Evolutionary conservation across 2,113 vertebrate species (phyloP).

Genomic region (Phylloscopus whistleri): DNA sequence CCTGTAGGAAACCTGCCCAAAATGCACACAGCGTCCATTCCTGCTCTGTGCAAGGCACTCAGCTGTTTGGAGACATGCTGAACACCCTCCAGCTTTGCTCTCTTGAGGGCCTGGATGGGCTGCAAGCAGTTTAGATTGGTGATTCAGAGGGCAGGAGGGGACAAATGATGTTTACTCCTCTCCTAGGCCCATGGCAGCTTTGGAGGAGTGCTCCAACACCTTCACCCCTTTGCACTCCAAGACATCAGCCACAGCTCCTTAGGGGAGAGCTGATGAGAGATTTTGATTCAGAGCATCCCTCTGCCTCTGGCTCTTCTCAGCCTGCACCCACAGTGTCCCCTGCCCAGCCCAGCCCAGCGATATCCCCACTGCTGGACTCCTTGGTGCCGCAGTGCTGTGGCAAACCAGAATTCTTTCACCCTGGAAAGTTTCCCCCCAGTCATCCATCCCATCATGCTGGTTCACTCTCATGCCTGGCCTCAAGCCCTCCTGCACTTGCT

Average conservation of each 20-base stretch:
- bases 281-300: not conserved
- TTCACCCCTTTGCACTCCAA: not conserved
- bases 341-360: not conserved
- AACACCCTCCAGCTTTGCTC: not conserved
- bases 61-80: not conserved
- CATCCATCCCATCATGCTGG: not conserved
- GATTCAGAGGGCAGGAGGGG: not conserved
- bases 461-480: not conserved
- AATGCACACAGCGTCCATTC: not conserved
- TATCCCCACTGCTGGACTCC: not conserved
- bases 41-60: fast-evolving
- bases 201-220: not conserved
- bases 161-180: not conserved
- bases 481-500: not conserved
- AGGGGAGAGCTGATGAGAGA: not conserved
- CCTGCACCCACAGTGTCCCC: not conserved
- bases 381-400: not conserved
- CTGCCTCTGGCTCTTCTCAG: not conserved
- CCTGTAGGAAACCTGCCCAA: not conserved
- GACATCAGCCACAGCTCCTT: not conserved
- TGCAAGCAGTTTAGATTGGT: not conserved
- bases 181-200: not conserved
- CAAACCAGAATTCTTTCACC: not conserved
- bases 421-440: not conserved
- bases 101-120: not conserved